Conservation (phyloP, 2,797 vertebrate species). For the Hybognathus amarus region DNA sequence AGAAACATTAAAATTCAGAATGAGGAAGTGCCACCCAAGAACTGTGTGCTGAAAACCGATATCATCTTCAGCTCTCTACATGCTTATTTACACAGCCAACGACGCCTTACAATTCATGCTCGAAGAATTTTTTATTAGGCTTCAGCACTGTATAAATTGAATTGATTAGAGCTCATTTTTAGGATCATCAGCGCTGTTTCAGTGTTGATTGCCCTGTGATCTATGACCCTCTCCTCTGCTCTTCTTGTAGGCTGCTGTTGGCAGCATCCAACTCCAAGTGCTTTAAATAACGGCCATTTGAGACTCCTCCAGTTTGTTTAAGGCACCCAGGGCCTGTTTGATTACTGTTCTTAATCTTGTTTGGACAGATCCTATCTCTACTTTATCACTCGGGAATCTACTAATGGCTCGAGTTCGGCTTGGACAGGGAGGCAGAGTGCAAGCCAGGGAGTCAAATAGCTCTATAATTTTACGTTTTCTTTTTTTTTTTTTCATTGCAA, state of each 20-base stretch:
- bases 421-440: conserved; percentile 30
- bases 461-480: conserved; percentile 1
- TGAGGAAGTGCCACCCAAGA: not conserved
- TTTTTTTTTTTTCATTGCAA: conserved; percentile 20
- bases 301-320: conserved; percentile 74
- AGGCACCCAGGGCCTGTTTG: conserved; percentile 70
- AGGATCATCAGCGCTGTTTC: conserved; percentile 30
- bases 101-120: not conserved
- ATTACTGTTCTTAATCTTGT: conserved; percentile 69
- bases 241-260: conserved; percentile 50
- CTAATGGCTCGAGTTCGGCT: conserved; percentile 31
- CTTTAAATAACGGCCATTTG: conserved; percentile 53
- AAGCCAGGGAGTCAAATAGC: conserved; percentile 14
- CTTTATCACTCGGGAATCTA: conserved; percentile 36
- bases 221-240: conserved; percentile 31
- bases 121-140: conserved; percentile 3
- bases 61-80: not conserved
- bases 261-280: conserved; percentile 47
- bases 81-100: not conserved
- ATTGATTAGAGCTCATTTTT: conserved; percentile 35
- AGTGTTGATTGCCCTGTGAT: conserved; percentile 21
- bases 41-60: conserved; percentile 17
- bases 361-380: conserved; percentile 57
- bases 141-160: not conserved
- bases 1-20: not conserved